A percentile compares a stretch with the other conserved stretches of the same genome.
Evolutionary conservation across 2,113 vertebrate species (phyloP).

Genomic region (Dipodomys spectabilis): DNA sequence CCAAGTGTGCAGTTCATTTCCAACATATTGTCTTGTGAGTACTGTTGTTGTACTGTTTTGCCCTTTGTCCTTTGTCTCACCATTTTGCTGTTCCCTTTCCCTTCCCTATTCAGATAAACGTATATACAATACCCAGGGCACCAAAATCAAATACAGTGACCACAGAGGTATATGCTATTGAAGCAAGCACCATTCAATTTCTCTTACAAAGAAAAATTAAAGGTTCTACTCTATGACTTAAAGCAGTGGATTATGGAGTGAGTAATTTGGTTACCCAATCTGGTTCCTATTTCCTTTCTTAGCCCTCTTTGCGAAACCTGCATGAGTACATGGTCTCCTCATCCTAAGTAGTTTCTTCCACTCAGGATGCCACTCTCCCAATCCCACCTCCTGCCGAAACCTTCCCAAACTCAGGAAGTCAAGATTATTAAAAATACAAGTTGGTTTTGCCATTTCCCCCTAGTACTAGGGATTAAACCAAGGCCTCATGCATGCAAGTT

Average conservation of each 20-base stretch:
- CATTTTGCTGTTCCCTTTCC: too few species aligned
- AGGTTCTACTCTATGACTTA: conserved; percentile 3
- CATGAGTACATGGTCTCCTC: neutral
- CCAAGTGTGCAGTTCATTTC: too few species aligned
- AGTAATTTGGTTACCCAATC: neutral
- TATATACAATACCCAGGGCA: too few species aligned
- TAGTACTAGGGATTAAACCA: too few species aligned
- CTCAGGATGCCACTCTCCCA: neutral
- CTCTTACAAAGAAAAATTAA: conserved; percentile 44
- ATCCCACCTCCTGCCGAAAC: neutral
- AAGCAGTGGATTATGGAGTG: neutral
- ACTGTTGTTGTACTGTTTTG: too few species aligned
- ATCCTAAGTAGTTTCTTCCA: neutral
- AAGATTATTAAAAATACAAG: neutral
- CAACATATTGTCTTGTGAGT: too few species aligned
- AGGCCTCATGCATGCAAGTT: too few species aligned
- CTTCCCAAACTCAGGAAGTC: neutral
- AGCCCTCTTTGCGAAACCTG: neutral
- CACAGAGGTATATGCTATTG: too few species aligned
- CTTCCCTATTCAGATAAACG: too few species aligned
- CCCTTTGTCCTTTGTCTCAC: too few species aligned
- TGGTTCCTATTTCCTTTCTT: neutral
- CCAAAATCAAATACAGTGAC: too few species aligned
- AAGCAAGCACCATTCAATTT: neutral
- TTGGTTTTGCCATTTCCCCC: too few species aligned